Evolutionary conservation across 2,888 invertebrate species (phyloP).

Genomic region (Dinocampus coccinellae): DNA sequence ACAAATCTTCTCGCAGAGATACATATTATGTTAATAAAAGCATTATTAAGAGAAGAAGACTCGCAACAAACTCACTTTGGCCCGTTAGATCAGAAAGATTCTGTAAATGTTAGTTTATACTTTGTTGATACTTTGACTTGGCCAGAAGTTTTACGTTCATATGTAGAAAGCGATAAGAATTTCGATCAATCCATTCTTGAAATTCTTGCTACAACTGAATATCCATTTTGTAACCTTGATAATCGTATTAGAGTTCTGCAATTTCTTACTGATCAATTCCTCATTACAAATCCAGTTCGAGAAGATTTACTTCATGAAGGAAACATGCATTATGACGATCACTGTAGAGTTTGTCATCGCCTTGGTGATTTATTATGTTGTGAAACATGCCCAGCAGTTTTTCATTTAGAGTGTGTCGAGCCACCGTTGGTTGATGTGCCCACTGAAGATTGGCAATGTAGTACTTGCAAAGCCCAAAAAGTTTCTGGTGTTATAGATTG

Average conservation of each 20-base stretch:
- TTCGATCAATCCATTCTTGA: conserved; percentile 82
- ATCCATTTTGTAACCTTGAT: conserved; percentile 88
- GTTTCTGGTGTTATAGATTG: conserved; percentile 95
- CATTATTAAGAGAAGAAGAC: conserved; percentile 93
- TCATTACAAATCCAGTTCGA: conserved; percentile 91
- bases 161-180: conserved; percentile 89
- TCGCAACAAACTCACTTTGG: conserved; percentile 95
- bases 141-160: conserved; percentile 91
- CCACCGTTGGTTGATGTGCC: conserved; percentile 95
- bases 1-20: conserved; percentile 92
- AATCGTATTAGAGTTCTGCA: conserved; percentile 86
- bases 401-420: conserved; percentile 96
- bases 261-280: conserved; percentile 94
- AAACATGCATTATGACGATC: conserved; percentile 93
- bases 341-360: conserved; percentile 91
- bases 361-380: conserved; percentile 96
- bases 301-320: conserved; percentile 96
- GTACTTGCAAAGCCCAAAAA: conserved; percentile 92
- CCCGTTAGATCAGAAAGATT: conserved; percentile 96
- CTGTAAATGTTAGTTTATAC: conserved; percentile 93
- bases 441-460: conserved; percentile 97
- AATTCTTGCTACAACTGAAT: conserved; percentile 82
- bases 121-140: conserved; percentile 96
- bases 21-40: conserved; percentile 93
- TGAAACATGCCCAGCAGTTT: conserved; percentile 98